Conservation (phyloP, 1,140 invertebrate species). For the Bathynomus jamesi region DNA sequence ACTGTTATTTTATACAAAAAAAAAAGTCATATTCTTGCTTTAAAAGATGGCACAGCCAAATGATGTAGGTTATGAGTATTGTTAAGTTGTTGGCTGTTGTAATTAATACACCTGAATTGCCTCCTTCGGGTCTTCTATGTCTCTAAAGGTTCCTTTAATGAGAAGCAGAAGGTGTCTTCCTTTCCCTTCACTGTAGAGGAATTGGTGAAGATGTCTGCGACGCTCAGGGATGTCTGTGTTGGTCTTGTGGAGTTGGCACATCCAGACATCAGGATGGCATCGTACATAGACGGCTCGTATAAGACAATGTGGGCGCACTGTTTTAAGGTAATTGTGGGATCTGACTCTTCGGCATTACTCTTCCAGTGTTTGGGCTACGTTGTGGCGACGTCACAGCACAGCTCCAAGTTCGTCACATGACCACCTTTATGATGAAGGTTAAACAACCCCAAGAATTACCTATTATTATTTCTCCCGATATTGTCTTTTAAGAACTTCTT, state of each 20-base stretch:
- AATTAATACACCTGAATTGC: too few species aligned
- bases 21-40: too few species aligned
- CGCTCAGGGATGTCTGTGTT: conserved; percentile 63
- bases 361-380: background rate
- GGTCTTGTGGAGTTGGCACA: conserved; percentile 84
- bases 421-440: conserved; percentile 38
- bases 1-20: too few species aligned
- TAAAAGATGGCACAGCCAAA: too few species aligned
- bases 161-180: background rate
- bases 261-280: conserved; percentile 60
- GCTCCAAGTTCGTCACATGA: conserved; percentile 11
- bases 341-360: too few species aligned
- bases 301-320: conserved; percentile 38
- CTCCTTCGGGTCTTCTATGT: too few species aligned
- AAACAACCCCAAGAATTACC: too few species aligned
- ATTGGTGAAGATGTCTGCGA: conserved; percentile 45
- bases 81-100: too few species aligned
- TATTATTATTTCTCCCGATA: conserved; percentile 56
- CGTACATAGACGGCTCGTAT: conserved; percentile 39
- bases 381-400: background rate
- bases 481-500: conserved; percentile 36
- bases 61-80: too few species aligned
- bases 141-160: background rate
- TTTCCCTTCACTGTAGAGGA: conserved; percentile 50
- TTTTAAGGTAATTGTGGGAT: conserved; percentile 19